phyloP scores from a whole-genome alignment of 2,113 vertebrate species.

The Colinus virginianus region DNA sequence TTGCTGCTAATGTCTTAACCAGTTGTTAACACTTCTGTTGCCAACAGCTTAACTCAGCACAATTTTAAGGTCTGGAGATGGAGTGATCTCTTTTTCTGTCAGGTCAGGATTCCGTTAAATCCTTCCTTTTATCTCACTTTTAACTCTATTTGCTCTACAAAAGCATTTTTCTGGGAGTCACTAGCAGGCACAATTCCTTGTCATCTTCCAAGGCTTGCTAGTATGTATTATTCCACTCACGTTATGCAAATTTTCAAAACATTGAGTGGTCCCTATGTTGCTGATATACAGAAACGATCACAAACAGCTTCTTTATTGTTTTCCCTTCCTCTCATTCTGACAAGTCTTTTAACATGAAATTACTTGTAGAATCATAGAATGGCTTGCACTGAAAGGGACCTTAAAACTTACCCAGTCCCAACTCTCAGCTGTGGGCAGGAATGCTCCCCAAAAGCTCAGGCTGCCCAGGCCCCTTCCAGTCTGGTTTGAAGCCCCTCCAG shows the following conservation, averaged over 20 bases:
- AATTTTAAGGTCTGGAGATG: not conserved
- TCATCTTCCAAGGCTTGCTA: not conserved
- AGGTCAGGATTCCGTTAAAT: not conserved
- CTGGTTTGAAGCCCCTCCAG: not conserved
- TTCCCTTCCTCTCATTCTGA: not conserved
- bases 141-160: not conserved
- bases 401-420: not conserved
- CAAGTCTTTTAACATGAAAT: not conserved
- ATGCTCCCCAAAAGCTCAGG: not conserved
- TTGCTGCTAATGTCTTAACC: not conserved
- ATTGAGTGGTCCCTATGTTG: not conserved
- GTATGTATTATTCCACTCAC: constrained; percentile 6
- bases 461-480: not conserved
- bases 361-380: not conserved
- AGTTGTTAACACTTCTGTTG: not conserved
- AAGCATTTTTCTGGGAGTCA: constrained; percentile 39
- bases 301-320: not conserved
- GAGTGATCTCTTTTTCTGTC: not conserved
- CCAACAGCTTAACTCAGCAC: not conserved
- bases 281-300: not conserved
- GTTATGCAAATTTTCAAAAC: constrained; percentile 24
- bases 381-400: not conserved
- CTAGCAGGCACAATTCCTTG: not conserved
- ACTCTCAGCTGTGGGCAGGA: not conserved
- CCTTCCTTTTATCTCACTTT: not conserved